phyloP scores from a whole-genome alignment of 2,113 vertebrate species.

The Nycticryphes semicollaris region DNA sequence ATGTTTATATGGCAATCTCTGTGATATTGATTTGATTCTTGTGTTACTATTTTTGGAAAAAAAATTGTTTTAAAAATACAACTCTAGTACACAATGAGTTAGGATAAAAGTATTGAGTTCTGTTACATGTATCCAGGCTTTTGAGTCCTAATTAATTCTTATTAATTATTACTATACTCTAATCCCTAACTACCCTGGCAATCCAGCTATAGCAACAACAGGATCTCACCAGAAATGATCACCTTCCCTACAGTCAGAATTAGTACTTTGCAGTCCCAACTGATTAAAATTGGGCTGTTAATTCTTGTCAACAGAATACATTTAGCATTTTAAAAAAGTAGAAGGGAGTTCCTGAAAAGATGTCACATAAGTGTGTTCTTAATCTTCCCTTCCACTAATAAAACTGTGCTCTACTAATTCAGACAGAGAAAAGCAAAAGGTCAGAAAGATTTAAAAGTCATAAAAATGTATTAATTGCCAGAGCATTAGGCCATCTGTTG shows the following conservation, averaged over 20 bases:
- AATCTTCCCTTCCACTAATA: not conserved
- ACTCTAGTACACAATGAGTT: not conserved
- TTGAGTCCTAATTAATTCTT: not conserved
- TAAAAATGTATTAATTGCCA: constrained; percentile 60
- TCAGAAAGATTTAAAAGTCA: constrained; percentile 58
- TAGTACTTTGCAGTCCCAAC: not conserved
- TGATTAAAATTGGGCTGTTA: not conserved
- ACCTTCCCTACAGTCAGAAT: not conserved
- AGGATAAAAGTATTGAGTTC: not conserved
- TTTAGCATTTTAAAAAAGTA: not conserved
- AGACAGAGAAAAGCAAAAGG: constrained; percentile 46
- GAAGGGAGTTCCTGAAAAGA: not conserved
- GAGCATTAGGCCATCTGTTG: constrained; percentile 35
- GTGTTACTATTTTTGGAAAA: not conserved
- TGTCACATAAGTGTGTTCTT: not conserved
- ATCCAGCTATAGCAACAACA: not conserved
- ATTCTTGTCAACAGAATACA: not conserved
- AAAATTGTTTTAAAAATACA: not conserved
- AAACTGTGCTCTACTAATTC: not conserved
- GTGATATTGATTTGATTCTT: not conserved
- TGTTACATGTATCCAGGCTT: not conserved
- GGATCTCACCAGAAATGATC: not conserved
- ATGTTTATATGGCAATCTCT: not conserved
- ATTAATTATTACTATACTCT: not conserved
- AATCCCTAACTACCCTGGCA: not conserved